These are phyloP conservation scores for Salvator merianae DNA, from an alignment of 2,113 vertebrate genomes.

Conservation along the genomic window DNA sequence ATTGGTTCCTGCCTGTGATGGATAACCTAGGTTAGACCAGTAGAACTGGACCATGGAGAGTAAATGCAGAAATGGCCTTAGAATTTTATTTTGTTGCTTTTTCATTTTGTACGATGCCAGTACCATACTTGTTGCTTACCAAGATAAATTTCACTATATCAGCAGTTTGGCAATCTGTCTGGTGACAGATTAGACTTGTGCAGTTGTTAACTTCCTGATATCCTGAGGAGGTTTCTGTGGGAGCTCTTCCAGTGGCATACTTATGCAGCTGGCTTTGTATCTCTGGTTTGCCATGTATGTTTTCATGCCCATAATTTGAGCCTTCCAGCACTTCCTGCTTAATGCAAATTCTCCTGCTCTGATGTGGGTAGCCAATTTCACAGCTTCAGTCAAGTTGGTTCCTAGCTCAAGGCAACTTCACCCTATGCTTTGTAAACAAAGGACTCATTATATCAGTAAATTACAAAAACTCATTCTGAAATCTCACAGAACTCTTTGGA, in stretches of 20 bases:
- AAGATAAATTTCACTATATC: slow-evolving; percentile 5
- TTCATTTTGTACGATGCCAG: background rate
- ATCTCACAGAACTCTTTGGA: background rate
- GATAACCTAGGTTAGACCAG: too few species aligned
- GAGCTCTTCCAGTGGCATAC: slow-evolving; percentile 34
- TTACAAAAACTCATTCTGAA: background rate
- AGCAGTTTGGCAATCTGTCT: background rate
- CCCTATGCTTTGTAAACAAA: slow-evolving; percentile 27
- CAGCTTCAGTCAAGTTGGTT: slow-evolving; percentile 32
- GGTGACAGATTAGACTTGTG: slow-evolving; percentile 29
- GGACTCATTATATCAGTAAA: background rate
- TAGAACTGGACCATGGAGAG: too few species aligned
- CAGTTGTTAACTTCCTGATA: slow-evolving; percentile 45
- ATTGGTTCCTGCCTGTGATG: too few species aligned
- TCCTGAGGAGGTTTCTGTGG: slow-evolving; percentile 45
- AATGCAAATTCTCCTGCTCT: slow-evolving; percentile 2
- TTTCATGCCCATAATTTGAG: slow-evolving; percentile 20
- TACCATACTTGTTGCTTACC: slow-evolving; percentile 5
- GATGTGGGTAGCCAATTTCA: slow-evolving; percentile 21
- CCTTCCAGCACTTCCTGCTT: slow-evolving; percentile 9
- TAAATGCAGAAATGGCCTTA: too few species aligned
- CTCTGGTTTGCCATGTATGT: slow-evolving; percentile 5
- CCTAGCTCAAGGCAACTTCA: slow-evolving; percentile 17
- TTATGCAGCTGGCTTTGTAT: slow-evolving; percentile 29
- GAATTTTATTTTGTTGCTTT: background rate